Evolutionary conservation across 2,888 invertebrate genomes (phyloP).

Genomic region (Acrobasis repandana): DNA sequence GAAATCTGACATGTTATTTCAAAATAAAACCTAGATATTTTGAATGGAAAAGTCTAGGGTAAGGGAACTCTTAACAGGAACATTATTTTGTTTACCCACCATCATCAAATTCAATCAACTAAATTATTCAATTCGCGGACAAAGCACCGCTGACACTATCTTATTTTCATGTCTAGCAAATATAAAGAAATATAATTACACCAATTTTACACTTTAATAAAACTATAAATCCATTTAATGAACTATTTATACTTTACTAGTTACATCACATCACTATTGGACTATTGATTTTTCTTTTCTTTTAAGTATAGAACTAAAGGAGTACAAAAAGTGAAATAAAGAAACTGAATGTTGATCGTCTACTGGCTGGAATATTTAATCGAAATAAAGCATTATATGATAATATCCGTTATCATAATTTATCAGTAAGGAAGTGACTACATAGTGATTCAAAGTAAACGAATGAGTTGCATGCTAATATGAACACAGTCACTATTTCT

Average conservation of each 20-base stretch:
- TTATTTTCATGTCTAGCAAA: neutral
- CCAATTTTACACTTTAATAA: neutral
- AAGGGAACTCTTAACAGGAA: no score
- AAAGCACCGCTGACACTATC: neutral
- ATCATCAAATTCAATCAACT: neutral
- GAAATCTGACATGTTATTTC: no score
- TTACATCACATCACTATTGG: neutral
- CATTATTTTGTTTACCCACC: no score
- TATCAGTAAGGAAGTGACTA: slow-evolving; percentile 19
- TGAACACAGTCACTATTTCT: neutral
- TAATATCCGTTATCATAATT: slow-evolving; percentile 7
- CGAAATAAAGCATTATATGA: slow-evolving; percentile 3
- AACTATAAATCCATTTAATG: neutral
- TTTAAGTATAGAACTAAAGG: no score
- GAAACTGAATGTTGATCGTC: neutral
- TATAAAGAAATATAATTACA: neutral
- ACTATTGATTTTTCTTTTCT: no score
- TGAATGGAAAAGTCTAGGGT: no score
- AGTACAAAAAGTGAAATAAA: no score
- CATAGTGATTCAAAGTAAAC: slow-evolving; percentile 10
- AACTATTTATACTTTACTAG: neutral
- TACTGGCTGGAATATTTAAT: neutral
- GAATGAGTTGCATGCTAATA: neutral
- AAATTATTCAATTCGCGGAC: neutral
- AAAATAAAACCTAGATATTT: no score